These are phyloP conservation scores for Gymnogyps californianus DNA, from an alignment of 2,113 vertebrate genomes.

Conservation along the genomic window DNA sequence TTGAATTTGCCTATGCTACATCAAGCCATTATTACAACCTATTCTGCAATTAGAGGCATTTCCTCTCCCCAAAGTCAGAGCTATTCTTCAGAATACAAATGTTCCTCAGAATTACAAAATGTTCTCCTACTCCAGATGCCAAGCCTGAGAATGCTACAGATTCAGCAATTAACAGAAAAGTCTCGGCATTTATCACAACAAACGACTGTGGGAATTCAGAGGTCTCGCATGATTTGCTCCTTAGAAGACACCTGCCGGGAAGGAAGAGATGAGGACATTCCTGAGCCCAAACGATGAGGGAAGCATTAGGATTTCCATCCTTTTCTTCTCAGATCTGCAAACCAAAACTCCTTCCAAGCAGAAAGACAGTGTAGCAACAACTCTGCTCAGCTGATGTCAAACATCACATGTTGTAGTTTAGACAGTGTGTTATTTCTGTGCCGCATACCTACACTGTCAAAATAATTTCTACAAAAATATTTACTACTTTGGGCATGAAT, in stretches of 20 bases:
- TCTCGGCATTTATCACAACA: background rate
- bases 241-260: background rate
- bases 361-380: background rate
- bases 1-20: background rate
- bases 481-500: background rate
- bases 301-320: background rate
- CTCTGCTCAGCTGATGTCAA: background rate
- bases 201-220: background rate
- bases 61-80: background rate
- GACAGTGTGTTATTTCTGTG: background rate
- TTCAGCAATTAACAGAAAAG: background rate
- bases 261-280: background rate
- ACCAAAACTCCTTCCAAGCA: background rate
- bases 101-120: background rate
- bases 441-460: background rate
- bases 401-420: background rate
- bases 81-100: background rate
- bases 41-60: background rate
- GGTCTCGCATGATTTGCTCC: background rate
- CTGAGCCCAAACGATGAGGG: background rate
- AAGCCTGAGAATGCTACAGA: background rate
- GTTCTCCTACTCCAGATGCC: background rate
- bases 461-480: background rate
- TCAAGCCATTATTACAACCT: background rate
- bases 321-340: background rate